Evolutionary conservation across 2,113 vertebrate genomes (phyloP).

Genomic region (Otolemur garnettii): DNA sequence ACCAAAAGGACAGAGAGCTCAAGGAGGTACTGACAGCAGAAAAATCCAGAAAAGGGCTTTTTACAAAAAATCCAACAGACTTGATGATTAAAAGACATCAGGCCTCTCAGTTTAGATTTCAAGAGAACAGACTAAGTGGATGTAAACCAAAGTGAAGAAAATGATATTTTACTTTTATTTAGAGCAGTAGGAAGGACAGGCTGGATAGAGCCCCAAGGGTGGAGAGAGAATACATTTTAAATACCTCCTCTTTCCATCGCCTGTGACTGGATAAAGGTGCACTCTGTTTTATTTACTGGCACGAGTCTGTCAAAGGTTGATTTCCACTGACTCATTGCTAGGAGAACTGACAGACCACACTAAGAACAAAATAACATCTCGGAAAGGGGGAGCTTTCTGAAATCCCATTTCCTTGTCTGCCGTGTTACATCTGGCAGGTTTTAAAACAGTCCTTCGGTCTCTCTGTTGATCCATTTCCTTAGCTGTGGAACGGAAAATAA

Average conservation of each 20-base stretch:
- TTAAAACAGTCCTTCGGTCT: slow-evolving; percentile 66
- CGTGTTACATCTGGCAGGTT: slow-evolving; percentile 68
- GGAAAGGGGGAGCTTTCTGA: slow-evolving; percentile 19
- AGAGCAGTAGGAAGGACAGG: background rate
- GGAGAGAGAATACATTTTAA: slow-evolving; percentile 31
- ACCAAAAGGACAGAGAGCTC: background rate
- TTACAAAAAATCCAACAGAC: background rate
- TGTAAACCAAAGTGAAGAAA: slow-evolving; percentile 14
- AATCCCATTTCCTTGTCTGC: slow-evolving; percentile 70
- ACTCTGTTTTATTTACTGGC: slow-evolving; percentile 66
- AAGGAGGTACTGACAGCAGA: background rate
- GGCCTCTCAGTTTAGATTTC: background rate
- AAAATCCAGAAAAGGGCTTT: slow-evolving; percentile 47
- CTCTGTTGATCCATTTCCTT: slow-evolving; percentile 82
- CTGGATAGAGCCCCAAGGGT: background rate
- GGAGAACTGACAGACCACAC: slow-evolving; percentile 67
- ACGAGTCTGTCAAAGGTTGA: slow-evolving; percentile 66
- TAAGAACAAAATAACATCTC: slow-evolving; percentile 74
- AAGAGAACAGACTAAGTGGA: background rate
- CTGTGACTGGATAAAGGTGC: slow-evolving; percentile 12
- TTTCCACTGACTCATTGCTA: slow-evolving; percentile 58
- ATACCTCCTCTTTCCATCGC: slow-evolving; percentile 4
- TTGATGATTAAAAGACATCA: background rate
- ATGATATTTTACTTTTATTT: slow-evolving; percentile 45
- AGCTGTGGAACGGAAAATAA: slow-evolving; percentile 79